These are phyloP conservation scores for Mustela nigripes DNA, from an alignment of 2,113 vertebrate species.

Conservation along the genomic window DNA sequence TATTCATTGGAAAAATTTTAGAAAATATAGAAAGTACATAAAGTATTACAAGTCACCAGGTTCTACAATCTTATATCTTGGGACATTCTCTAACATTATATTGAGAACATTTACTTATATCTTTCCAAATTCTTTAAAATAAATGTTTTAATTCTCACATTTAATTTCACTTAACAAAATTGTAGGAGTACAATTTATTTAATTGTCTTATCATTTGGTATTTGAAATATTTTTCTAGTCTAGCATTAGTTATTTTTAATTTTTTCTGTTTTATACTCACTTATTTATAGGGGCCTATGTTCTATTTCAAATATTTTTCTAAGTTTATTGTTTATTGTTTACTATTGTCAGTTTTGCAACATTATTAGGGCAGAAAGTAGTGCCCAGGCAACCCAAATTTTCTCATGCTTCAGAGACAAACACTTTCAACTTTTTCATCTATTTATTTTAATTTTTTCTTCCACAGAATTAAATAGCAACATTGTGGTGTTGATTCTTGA, in stretches of 20 bases:
- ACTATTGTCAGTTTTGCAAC: background rate
- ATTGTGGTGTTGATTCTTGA: background rate
- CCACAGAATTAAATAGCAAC: background rate
- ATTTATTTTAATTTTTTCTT: background rate
- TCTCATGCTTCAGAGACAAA: background rate
- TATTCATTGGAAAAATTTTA: background rate
- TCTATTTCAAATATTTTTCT: background rate
- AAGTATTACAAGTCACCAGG: background rate
- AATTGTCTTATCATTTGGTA: background rate
- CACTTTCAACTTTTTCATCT: background rate
- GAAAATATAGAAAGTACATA: background rate
- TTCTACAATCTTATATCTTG: background rate
- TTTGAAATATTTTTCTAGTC: background rate
- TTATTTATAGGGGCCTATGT: background rate
- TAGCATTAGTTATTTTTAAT: background rate
- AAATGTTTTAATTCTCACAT: background rate
- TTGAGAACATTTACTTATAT: background rate
- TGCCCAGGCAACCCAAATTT: background rate
- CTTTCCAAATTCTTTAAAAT: background rate
- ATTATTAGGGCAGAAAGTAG: background rate
- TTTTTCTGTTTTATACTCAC: background rate
- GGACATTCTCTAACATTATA: conserved; percentile 8
- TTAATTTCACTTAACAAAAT: background rate
- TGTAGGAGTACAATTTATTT: background rate
- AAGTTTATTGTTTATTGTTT: background rate